Percentiles rank a stretch among this genome's conserved stretches.
Evolutionary conservation across 2,888 invertebrate species (phyloP).

Genomic region (Thysanoteuthis rhombus): DNA sequence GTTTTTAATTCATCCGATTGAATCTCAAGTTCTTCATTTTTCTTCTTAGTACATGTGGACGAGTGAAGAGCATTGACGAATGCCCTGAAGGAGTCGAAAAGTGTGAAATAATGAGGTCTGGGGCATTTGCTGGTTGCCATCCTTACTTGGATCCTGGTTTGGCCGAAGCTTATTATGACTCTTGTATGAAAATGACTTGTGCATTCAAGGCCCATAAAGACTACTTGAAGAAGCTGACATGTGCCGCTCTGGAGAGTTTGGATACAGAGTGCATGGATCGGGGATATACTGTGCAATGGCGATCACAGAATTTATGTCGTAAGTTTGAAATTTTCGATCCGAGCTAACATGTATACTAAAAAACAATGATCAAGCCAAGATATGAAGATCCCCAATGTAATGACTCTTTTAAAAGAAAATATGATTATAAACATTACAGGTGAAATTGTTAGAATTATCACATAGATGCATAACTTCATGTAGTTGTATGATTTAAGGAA

Average conservation of each 20-base stretch:
- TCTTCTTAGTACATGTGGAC: not conserved
- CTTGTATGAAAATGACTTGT: conserved; percentile 25
- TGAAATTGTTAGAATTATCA: no score
- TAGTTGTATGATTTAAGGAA: no score
- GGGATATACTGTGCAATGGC: conserved; percentile 13
- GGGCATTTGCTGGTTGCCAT: conserved; percentile 13
- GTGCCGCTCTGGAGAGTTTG: conserved; percentile 1
- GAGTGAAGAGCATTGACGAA: not conserved
- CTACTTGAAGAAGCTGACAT: conserved; percentile 18
- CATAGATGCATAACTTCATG: no score
- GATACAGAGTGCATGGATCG: conserved; percentile 18
- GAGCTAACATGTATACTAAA: not conserved
- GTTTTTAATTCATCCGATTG: not conserved
- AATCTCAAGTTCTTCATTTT: not conserved
- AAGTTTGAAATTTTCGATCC: not conserved
- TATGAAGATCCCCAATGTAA: no score
- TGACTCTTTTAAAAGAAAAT: no score
- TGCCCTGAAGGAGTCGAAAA: not conserved
- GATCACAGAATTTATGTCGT: conserved; percentile 19
- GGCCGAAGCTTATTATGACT: conserved; percentile 19
- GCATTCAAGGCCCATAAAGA: not conserved
- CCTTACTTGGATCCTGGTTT: conserved; percentile 21
- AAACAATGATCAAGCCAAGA: not conserved
- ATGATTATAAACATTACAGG: no score
- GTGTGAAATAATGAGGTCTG: conserved; percentile 14